These are phyloP conservation scores for Neogale vison DNA, from an alignment of 2,113 vertebrate genomes.

Conservation along the genomic window DNA sequence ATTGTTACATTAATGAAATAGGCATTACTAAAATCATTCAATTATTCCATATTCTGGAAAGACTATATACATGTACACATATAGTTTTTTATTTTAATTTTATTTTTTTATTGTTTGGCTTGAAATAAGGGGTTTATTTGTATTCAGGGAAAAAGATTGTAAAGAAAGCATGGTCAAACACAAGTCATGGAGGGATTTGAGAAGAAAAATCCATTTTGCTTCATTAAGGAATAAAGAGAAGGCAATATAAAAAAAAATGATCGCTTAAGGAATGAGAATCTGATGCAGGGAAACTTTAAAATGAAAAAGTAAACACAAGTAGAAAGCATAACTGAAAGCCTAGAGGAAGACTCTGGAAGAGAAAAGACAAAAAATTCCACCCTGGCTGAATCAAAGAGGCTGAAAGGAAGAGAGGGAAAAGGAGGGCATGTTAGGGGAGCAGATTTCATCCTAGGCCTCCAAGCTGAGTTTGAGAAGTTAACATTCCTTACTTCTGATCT, in stretches of 20 bases:
- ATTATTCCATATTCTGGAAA: not conserved
- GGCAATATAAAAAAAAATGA: not conserved
- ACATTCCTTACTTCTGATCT: constrained; percentile 12
- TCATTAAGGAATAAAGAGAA: constrained; percentile 28
- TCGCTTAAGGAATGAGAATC: not conserved
- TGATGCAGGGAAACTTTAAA: not conserved
- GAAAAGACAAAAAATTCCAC: not conserved
- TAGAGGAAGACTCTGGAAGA: not conserved
- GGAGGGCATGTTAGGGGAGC: not conserved
- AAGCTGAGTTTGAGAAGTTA: constrained; percentile 34
- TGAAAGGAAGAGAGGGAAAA: not conserved
- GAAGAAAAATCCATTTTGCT: not conserved
- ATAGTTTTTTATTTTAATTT: not conserved
- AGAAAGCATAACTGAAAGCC: not conserved
- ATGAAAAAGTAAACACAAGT: not conserved
- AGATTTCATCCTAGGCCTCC: not conserved
- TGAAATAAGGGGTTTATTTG: not conserved
- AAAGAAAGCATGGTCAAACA: not conserved
- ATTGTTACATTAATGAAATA: not conserved
- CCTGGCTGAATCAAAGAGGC: not conserved
- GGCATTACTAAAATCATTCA: not conserved
- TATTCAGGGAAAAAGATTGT: not conserved
- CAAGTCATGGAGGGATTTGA: not conserved
- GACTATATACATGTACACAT: not conserved
- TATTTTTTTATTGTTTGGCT: not conserved